Evolutionary conservation across 2,113 vertebrate species (phyloP).

Genomic region (Hippocampus guttulatus): DNA sequence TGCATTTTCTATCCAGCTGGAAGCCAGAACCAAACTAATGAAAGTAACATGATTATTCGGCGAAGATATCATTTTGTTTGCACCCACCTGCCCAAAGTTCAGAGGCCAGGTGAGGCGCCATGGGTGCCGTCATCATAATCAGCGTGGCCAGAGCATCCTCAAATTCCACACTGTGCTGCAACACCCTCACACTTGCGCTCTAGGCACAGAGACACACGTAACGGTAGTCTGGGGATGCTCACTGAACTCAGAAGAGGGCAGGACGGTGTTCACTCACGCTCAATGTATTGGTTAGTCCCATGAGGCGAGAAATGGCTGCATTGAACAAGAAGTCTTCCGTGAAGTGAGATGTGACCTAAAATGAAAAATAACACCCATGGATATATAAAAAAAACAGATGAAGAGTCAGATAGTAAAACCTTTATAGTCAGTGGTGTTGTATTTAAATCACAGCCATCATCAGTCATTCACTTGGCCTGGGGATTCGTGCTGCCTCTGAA

Average conservation of each 20-base stretch:
- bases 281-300: slow-evolving; percentile 84
- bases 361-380: slow-evolving; percentile 10
- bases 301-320: slow-evolving; percentile 85
- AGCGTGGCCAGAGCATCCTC: slow-evolving; percentile 85
- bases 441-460: background rate
- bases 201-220: slow-evolving; percentile 36
- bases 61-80: background rate
- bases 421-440: background rate
- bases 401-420: slow-evolving; percentile 1
- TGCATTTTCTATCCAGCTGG: background rate
- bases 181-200: slow-evolving; percentile 74
- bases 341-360: slow-evolving; percentile 84
- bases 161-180: slow-evolving; percentile 85
- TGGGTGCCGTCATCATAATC: slow-evolving; percentile 83
- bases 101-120: slow-evolving; percentile 89
- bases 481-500: background rate
- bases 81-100: slow-evolving; percentile 94
- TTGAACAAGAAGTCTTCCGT: slow-evolving; percentile 88
- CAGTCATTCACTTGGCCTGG: background rate
- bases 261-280: slow-evolving; percentile 69
- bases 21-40: background rate
- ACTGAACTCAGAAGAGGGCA: background rate
- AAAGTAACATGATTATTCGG: background rate
- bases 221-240: background rate
- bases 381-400: background rate